Percentiles rank a stretch among this genome's conserved stretches.
These are phyloP conservation scores for Apamea crenata DNA, from an alignment of 2,888 invertebrate species.

Conservation along the genomic window DNA sequence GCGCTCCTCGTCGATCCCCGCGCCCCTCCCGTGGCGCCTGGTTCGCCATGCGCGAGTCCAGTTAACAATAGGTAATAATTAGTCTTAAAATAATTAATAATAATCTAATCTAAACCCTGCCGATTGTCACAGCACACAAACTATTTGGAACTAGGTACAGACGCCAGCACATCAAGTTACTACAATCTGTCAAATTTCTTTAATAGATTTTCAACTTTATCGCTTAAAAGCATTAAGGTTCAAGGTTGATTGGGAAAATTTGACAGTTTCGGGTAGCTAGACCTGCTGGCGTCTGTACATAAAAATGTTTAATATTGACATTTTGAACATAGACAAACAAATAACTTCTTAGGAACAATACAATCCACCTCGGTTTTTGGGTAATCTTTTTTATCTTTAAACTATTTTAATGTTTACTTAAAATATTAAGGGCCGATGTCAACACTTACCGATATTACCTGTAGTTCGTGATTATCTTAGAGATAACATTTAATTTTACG, in stretches of 20 bases:
- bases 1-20: no score
- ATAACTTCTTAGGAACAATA: constrained; percentile 1
- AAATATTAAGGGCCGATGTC: constrained; percentile 13
- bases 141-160: constrained; percentile 57
- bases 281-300: no score
- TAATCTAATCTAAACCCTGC: constrained; percentile 53
- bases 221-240: no score
- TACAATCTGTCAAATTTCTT: no score
- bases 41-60: no score
- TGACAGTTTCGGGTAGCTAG: no score
- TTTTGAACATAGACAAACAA: constrained; percentile 34
- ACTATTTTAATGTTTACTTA: not conserved
- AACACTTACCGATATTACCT: constrained; percentile 4
- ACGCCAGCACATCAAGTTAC: no score
- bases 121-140: constrained; percentile 54
- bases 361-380: constrained; percentile 27
- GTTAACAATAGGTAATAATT: not conserved
- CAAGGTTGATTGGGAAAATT: no score
- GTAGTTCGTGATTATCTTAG: constrained; percentile 1
- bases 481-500: constrained; percentile 22
- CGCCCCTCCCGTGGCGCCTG: no score
- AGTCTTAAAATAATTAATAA: constrained; percentile 10
- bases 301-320: constrained; percentile 3
- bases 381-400: constrained; percentile 26
- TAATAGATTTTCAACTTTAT: no score